Conservation (phyloP, 1,140 invertebrate genomes). For the Brevipalpus yothersi region DNA sequence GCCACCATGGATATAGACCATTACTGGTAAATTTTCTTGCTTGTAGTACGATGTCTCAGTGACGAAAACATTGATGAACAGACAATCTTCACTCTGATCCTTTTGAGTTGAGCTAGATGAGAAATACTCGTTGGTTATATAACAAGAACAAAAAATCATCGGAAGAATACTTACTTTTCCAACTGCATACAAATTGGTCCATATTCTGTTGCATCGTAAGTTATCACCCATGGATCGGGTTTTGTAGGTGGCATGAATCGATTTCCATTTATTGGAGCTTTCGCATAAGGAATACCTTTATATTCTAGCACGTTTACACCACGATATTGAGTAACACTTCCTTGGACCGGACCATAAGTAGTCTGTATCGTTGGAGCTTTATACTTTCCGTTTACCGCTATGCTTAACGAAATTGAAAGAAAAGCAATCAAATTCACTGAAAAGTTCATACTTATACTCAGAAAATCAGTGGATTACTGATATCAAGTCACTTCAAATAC, state of each 20-base stretch:
- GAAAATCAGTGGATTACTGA: too few relatives aligned
- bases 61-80: slow-evolving; percentile 78
- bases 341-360: not conserved
- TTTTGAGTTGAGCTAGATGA: not conserved
- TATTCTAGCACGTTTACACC: not conserved
- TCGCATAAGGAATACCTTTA: not conserved
- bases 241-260: not conserved
- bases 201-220: not conserved
- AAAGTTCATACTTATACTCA: too few relatives aligned
- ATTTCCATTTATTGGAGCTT: not conserved
- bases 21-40: slow-evolving; percentile 28
- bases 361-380: too few relatives aligned
- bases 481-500: too few relatives aligned
- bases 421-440: too few relatives aligned
- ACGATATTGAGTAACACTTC: not conserved
- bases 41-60: not conserved
- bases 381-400: too few relatives aligned
- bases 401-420: too few relatives aligned
- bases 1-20: slow-evolving; percentile 54
- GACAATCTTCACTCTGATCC: slow-evolving; percentile 53
- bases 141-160: not conserved
- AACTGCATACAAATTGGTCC: not conserved
- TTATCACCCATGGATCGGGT: not conserved
- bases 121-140: not conserved
- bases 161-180: not conserved